Conservation (phyloP, 1,140 invertebrate species). For the Trypoxylus dichotomus region DNA sequence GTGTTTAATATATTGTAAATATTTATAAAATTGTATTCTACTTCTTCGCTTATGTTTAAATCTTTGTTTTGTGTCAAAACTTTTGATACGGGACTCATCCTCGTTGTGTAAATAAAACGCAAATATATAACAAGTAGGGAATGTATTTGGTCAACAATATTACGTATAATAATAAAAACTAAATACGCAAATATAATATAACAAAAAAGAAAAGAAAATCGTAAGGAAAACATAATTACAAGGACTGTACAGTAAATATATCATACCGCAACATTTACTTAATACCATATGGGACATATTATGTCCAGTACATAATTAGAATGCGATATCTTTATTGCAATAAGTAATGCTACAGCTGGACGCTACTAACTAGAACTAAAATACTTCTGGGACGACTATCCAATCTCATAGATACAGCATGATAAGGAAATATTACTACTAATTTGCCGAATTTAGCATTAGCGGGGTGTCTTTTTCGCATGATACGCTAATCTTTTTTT, state of each 20-base stretch:
- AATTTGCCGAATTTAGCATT: not conserved
- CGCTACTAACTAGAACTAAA: not conserved
- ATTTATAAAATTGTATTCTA: too few relatives aligned
- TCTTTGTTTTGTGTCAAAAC: too few relatives aligned
- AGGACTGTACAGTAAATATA: not conserved
- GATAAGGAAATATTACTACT: not conserved
- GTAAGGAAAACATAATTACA: not conserved
- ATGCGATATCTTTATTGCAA: not conserved
- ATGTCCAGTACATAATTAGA: not conserved
- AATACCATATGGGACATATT: not conserved
- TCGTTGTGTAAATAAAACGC: not conserved
- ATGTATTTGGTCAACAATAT: conserved; percentile 24
- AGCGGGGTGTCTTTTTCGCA: not conserved
- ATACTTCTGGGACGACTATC: conserved; percentile 12
- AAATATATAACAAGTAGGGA: not conserved
- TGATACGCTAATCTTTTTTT: too few relatives aligned
- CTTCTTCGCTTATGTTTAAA: too few relatives aligned
- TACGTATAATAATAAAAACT: not conserved
- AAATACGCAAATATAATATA: not conserved
- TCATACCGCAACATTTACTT: not conserved
- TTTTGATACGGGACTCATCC: too few relatives aligned
- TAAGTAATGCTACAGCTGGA: conserved; percentile 5
- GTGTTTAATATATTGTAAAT: too few relatives aligned
- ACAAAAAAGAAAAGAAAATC: not conserved
- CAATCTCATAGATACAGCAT: conserved; percentile 24